Evolutionary conservation across 2,888 invertebrate species (phyloP).

Genomic region (Drepana falcataria): DNA sequence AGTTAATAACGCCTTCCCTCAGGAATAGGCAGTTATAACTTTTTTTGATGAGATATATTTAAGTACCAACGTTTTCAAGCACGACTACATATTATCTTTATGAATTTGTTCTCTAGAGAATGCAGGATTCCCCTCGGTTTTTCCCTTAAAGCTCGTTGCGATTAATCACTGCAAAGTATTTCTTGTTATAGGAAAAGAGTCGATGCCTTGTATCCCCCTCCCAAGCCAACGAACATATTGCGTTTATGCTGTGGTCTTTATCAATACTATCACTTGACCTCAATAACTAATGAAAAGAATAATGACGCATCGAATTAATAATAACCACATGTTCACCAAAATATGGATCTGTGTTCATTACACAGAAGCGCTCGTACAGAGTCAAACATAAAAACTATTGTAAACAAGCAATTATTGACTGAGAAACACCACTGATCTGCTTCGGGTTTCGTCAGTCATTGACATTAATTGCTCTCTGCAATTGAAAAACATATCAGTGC

Average conservation of each 20-base stretch:
- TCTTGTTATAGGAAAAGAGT: too few relatives aligned
- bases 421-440: slow-evolving; percentile 51
- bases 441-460: slow-evolving; percentile 65
- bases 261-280: neutral
- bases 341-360: neutral
- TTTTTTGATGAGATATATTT: too few relatives aligned
- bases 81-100: too few relatives aligned
- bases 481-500: slow-evolving; percentile 63
- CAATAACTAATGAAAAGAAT: neutral
- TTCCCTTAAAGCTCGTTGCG: too few relatives aligned
- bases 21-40: too few relatives aligned
- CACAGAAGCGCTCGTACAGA: slow-evolving; percentile 17
- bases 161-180: too few relatives aligned
- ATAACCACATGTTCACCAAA: neutral
- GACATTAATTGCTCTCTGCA: slow-evolving; percentile 62
- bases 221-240: neutral
- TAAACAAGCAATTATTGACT: slow-evolving; percentile 46
- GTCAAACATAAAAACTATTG: slow-evolving; percentile 24
- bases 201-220: too few relatives aligned
- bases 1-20: too few relatives aligned
- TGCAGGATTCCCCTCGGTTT: too few relatives aligned
- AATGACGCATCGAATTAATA: neutral
- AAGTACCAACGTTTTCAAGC: too few relatives aligned
- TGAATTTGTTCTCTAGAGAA: too few relatives aligned
- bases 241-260: neutral